phyloP scores from a whole-genome alignment of 2,113 vertebrate genomes.

The Thamnophis sirtalis region DNA sequence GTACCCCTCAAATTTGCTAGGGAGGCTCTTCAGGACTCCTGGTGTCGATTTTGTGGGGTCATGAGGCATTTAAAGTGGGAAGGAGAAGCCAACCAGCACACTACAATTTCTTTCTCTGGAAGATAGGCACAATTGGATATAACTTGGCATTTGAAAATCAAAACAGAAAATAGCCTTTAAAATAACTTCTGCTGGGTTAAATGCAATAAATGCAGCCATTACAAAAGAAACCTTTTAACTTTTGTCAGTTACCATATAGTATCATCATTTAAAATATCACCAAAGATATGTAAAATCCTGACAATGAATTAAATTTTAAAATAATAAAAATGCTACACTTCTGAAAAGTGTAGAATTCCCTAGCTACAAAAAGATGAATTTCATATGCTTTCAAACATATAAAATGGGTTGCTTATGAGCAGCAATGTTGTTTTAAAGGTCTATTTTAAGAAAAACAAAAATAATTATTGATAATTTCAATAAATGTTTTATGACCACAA shows the following conservation, averaged over 20 bases:
- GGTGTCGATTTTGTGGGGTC: background rate
- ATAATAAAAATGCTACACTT: slow-evolving; percentile 18
- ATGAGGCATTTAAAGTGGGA: background rate
- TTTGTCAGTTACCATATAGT: slow-evolving; percentile 22
- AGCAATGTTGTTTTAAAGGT: slow-evolving; percentile 40
- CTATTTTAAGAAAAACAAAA: slow-evolving; percentile 33
- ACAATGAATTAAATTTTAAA: slow-evolving; percentile 40
- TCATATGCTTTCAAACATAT: slow-evolving; percentile 39
- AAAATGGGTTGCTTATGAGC: slow-evolving; percentile 49
- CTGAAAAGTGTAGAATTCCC: slow-evolving; percentile 48
- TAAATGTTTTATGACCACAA: slow-evolving; percentile 44
- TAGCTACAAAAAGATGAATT: slow-evolving; percentile 33
- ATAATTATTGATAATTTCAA: slow-evolving; percentile 14
- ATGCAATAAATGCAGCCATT: slow-evolving; percentile 55
- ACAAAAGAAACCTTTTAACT: slow-evolving; percentile 53
- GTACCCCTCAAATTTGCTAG: background rate
- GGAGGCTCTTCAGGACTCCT: background rate
- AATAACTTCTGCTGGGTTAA: slow-evolving; percentile 58
- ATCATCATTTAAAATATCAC: slow-evolving; percentile 49
- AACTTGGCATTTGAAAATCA: slow-evolving; percentile 49
- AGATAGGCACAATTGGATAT: background rate
- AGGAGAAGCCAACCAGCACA: background rate
- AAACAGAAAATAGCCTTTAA: slow-evolving; percentile 45
- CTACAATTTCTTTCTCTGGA: background rate
- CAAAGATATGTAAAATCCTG: slow-evolving; percentile 55